phyloP scores from a whole-genome alignment of 2,888 invertebrate genomes.

The Parnassius orleans region DNA sequence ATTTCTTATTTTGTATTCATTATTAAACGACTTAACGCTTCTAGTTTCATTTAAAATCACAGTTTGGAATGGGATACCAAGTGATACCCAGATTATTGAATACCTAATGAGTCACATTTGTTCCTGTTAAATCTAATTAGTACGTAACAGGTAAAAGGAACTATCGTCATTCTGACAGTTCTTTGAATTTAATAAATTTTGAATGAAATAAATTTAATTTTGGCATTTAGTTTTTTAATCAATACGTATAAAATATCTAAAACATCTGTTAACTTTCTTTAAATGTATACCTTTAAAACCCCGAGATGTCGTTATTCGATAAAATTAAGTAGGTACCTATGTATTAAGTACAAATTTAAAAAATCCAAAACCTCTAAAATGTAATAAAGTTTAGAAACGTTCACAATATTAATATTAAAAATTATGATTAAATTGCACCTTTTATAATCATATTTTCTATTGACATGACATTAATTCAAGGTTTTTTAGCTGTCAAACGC shows the following conservation, averaged over 20 bases:
- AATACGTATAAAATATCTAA: not conserved
- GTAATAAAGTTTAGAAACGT: no score
- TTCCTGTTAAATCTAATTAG: slow-evolving; percentile 24
- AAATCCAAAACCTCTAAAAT: no score
- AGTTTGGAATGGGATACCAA: slow-evolving; percentile 48
- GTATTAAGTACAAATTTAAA: no score
- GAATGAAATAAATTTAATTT: not conserved
- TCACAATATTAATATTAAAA: no score
- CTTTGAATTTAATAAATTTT: not conserved
- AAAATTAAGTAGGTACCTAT: no score
- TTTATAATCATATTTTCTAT: no score
- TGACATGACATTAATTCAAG: no score
- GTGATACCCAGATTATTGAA: slow-evolving; percentile 34
- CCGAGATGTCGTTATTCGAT: no score
- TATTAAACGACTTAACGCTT: slow-evolving; percentile 36
- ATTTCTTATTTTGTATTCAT: slow-evolving; percentile 34
- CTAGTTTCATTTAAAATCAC: slow-evolving; percentile 42
- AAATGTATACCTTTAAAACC: not conserved
- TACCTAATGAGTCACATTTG: slow-evolving; percentile 38
- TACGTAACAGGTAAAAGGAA: slow-evolving; percentile 13
- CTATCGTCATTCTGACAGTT: not conserved
- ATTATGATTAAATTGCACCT: no score
- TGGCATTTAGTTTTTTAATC: no score
- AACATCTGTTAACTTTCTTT: not conserved
- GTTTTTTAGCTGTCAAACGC: no score